These are phyloP conservation scores for Phorcus lineatus DNA, from an alignment of 2,888 invertebrate genomes.

Conservation along the genomic window DNA sequence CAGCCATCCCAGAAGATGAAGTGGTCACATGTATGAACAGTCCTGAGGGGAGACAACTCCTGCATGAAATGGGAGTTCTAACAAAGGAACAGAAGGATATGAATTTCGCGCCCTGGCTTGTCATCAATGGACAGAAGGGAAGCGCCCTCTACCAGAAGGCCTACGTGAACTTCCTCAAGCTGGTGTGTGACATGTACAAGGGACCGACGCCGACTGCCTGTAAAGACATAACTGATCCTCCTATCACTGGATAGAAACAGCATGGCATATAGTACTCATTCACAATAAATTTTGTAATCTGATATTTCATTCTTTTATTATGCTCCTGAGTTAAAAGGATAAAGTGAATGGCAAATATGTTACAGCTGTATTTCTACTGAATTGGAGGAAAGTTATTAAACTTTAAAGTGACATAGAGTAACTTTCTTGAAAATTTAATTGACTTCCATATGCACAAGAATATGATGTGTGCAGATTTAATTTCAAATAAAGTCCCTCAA, in stretches of 20 bases:
- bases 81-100: not conserved
- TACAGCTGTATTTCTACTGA: too few relatives aligned
- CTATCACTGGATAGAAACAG: not conserved
- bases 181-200: not conserved
- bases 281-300: too few relatives aligned
- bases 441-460: too few relatives aligned
- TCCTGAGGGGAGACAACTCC: not conserved
- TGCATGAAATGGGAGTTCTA: not conserved
- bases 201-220: slow-evolving; percentile 1
- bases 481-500: too few relatives aligned
- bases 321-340: too few relatives aligned
- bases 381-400: too few relatives aligned
- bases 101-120: not conserved
- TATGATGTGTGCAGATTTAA: too few relatives aligned
- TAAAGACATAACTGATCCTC: not conserved
- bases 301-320: too few relatives aligned
- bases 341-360: too few relatives aligned
- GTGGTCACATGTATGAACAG: not conserved
- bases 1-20: not conserved
- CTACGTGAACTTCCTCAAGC: not conserved
- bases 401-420: too few relatives aligned
- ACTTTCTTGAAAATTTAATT: too few relatives aligned
- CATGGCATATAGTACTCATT: too few relatives aligned
- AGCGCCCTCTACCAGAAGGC: not conserved
- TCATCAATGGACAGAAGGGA: not conserved